phyloP scores from a whole-genome alignment of 2,888 invertebrate genomes.

The Trachelus stipa region DNA sequence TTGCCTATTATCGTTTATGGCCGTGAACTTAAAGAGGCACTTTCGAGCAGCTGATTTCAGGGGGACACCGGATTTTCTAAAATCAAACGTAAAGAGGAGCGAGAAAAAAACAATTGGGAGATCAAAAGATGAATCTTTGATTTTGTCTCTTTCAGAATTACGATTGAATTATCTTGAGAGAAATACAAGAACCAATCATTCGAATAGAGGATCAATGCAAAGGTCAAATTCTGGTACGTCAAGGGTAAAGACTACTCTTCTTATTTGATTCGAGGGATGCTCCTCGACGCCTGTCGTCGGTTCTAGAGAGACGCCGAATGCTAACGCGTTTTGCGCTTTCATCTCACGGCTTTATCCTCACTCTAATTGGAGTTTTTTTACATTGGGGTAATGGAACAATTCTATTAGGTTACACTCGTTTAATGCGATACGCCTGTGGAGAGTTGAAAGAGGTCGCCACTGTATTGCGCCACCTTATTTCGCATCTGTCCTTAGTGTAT shows the following conservation, averaged over 20 bases:
- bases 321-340: too few relatives aligned
- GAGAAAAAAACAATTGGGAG: not conserved
- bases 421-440: conserved; percentile 8
- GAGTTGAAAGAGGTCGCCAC: not conserved
- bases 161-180: not conserved
- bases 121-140: not conserved
- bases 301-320: too few relatives aligned
- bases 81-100: not conserved
- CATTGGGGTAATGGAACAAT: conserved; percentile 16
- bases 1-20: not conserved
- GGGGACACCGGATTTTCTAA: not conserved
- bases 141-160: not conserved
- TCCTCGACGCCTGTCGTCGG: too few relatives aligned
- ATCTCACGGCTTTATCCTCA: too few relatives aligned
- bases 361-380: too few relatives aligned
- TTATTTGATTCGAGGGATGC: too few relatives aligned
- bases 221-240: too few relatives aligned
- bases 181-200: not conserved
- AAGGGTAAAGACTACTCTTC: too few relatives aligned
- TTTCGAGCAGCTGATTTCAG: not conserved
- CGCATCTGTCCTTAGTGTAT: too few relatives aligned
- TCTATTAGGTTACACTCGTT: conserved; percentile 24
- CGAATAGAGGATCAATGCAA: too few relatives aligned
- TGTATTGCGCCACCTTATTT: too few relatives aligned
- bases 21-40: not conserved